Percentiles rank a stretch among this genome's conserved stretches.
phyloP scores from a whole-genome alignment of 1,140 invertebrate genomes.

The Popillia japonica region DNA sequence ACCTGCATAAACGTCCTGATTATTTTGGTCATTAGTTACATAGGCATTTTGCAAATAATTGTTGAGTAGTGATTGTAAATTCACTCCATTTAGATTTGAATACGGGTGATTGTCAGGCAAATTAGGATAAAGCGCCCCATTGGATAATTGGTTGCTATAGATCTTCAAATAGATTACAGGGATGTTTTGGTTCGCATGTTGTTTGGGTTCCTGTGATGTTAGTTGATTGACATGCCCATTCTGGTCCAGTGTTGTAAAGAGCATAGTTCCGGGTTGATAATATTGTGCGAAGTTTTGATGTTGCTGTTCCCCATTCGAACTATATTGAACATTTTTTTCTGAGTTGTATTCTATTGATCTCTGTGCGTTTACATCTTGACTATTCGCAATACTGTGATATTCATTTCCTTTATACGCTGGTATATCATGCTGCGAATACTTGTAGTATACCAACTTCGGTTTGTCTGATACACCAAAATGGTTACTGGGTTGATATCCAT shows the following conservation, averaged over 20 bases:
- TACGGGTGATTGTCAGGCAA: slow-evolving; percentile 65
- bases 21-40: slow-evolving; percentile 22
- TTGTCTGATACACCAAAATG: slow-evolving; percentile 42
- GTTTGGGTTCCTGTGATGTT: slow-evolving; percentile 47
- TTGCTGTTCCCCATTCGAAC: slow-evolving; percentile 6
- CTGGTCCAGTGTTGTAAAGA: slow-evolving; percentile 54
- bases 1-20: slow-evolving; percentile 39
- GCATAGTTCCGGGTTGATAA: slow-evolving; percentile 54
- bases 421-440: slow-evolving; percentile 68
- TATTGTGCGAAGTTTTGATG: slow-evolving; percentile 35
- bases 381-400: neutral
- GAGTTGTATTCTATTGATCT: slow-evolving; percentile 46
- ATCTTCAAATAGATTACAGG: slow-evolving; percentile 65
- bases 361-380: slow-evolving; percentile 41
- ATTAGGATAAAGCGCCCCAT: slow-evolving; percentile 64
- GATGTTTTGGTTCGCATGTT: slow-evolving; percentile 38
- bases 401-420: slow-evolving; percentile 55
- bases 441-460: slow-evolving; percentile 67
- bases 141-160: slow-evolving; percentile 65
- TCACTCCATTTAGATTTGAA: slow-evolving; percentile 63
- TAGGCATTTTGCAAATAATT: slow-evolving; percentile 54
- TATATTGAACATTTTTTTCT: slow-evolving; percentile 27
- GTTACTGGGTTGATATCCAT: slow-evolving; percentile 61
- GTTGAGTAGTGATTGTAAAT: slow-evolving; percentile 59
- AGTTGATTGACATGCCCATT: slow-evolving; percentile 54